phyloP scores from a whole-genome alignment of 2,113 vertebrate species.

The Ammodytes dubius region DNA sequence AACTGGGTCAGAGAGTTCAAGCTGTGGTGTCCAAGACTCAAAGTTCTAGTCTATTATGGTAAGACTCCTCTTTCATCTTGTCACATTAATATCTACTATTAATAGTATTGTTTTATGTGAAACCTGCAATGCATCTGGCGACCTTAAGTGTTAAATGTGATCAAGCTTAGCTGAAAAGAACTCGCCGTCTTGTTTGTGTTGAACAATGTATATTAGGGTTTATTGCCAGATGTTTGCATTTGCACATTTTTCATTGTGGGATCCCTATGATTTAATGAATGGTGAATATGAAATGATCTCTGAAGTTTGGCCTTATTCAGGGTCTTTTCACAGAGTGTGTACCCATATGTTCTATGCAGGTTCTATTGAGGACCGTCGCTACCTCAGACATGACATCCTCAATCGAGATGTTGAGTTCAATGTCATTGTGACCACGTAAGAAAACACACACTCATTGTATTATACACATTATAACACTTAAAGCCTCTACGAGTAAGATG shows the following conservation, averaged over 20 bases:
- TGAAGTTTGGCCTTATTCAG: too few species aligned
- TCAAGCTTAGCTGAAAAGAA: not conserved
- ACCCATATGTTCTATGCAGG: constrained; percentile 78
- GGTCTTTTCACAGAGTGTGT: not conserved
- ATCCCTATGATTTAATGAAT: too few species aligned
- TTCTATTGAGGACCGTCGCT: constrained; percentile 91
- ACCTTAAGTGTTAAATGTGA: not conserved
- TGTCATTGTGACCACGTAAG: constrained; percentile 96
- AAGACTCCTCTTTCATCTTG: constrained; percentile 59
- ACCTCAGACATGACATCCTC: constrained; percentile 91
- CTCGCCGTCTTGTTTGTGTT: not conserved
- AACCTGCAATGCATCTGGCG: not conserved
- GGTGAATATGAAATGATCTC: too few species aligned
- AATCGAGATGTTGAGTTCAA: constrained; percentile 88
- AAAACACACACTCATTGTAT: not conserved
- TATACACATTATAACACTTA: not conserved
- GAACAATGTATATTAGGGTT: too few species aligned
- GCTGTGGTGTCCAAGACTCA: constrained; percentile 93
- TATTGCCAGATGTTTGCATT: not conserved
- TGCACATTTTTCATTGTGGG: not conserved
- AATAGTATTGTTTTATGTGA: not conserved
- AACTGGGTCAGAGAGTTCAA: constrained; percentile 97
- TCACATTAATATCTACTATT: not conserved
- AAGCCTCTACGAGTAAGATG: too few species aligned
- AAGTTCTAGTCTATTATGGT: constrained; percentile 94